These are phyloP conservation scores for Xiphophorus maculatus DNA, from an alignment of 2,113 vertebrate species.

Conservation along the genomic window DNA sequence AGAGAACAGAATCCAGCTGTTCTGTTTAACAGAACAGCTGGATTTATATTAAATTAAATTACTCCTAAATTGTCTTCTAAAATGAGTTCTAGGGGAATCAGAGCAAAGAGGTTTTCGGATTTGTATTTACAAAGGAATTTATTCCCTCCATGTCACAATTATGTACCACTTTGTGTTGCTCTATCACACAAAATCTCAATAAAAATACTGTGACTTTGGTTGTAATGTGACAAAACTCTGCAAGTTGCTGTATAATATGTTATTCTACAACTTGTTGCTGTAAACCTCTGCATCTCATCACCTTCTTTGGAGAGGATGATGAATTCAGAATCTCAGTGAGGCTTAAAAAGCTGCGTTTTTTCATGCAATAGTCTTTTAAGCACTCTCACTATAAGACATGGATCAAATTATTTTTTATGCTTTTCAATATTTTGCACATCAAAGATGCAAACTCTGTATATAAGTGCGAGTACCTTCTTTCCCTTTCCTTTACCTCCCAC, in stretches of 20 bases:
- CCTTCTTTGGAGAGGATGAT: slow-evolving; percentile 1
- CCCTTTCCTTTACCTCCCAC: slow-evolving; percentile 11
- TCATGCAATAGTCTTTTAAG: background rate
- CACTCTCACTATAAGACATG: background rate
- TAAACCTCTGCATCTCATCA: slow-evolving; percentile 10
- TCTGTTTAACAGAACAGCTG: too few species aligned
- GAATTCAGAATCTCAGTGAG: slow-evolving; percentile 11
- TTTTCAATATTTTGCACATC: slow-evolving; percentile 31
- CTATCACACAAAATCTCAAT: background rate
- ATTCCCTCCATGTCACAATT: background rate
- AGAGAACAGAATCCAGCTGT: too few species aligned
- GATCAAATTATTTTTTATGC: slow-evolving; percentile 28
- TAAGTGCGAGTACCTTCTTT: slow-evolving; percentile 41
- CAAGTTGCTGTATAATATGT: background rate
- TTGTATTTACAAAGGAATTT: too few species aligned
- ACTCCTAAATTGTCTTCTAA: too few species aligned
- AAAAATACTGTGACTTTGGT: background rate
- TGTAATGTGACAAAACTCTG: background rate
- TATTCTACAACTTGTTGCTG: background rate
- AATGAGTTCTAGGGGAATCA: too few species aligned
- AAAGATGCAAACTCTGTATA: slow-evolving; percentile 44
- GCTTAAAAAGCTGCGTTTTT: slow-evolving; percentile 33
- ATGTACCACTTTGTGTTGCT: background rate
- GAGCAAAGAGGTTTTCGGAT: too few species aligned
- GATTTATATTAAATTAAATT: too few species aligned